Percentiles rank a stretch among this genome's conserved stretches.
phyloP scores from a whole-genome alignment of 2,797 vertebrate genomes.

The Acanthis flammea region DNA sequence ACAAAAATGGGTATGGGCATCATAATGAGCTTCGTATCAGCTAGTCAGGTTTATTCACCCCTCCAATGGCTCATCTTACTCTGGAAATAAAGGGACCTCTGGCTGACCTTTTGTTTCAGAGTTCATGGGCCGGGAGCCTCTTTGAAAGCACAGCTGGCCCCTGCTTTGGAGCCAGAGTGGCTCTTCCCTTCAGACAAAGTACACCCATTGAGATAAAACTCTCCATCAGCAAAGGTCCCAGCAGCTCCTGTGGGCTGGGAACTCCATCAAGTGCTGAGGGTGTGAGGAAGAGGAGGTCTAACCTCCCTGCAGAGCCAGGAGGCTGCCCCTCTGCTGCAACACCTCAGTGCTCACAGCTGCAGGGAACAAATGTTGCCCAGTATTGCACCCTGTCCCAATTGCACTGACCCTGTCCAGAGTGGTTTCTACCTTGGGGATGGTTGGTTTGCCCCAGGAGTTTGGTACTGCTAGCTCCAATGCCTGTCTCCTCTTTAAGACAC shows the following conservation, averaged over 20 bases:
- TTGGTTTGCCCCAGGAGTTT: background rate
- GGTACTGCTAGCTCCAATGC: background rate
- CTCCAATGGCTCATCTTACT: conserved; percentile 56
- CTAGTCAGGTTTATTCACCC: conserved; percentile 46
- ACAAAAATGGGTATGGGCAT: conserved; percentile 48
- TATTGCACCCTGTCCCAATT: background rate
- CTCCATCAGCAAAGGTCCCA: background rate
- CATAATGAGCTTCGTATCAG: conserved; percentile 37
- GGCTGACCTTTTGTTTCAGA: conserved; percentile 54
- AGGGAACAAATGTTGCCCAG: background rate
- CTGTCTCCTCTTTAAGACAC: background rate
- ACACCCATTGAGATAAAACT: background rate
- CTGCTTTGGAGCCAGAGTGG: background rate
- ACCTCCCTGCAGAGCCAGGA: background rate
- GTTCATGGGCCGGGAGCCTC: background rate
- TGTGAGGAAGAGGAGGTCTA: background rate
- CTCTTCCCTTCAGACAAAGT: background rate
- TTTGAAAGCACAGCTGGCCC: background rate
- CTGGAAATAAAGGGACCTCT: conserved; percentile 19
- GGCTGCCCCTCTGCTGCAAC: background rate
- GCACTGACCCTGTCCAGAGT: background rate
- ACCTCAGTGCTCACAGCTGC: background rate
- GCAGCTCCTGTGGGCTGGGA: background rate
- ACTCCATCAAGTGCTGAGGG: background rate
- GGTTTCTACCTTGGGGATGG: background rate